Evolutionary conservation across 2,113 vertebrate species (phyloP).

Genomic region (Xiphorhynchus elegans): DNA sequence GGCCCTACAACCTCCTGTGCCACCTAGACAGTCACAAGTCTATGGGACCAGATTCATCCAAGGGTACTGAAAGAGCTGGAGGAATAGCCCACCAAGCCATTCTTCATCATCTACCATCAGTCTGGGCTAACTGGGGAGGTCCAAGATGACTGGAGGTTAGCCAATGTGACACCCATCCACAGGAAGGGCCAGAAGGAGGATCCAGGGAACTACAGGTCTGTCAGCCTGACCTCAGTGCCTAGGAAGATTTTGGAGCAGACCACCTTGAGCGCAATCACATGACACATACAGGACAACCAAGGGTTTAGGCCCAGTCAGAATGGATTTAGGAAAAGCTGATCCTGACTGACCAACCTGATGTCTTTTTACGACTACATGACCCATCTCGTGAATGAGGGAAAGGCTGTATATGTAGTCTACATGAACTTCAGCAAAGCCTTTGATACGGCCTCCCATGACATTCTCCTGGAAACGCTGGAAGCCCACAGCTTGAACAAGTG

Average conservation of each 20-base stretch:
- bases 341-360: not conserved
- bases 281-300: not conserved
- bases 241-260: not conserved
- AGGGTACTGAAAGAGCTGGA: not conserved
- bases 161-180: not conserved
- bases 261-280: not conserved
- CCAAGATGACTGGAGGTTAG: not conserved
- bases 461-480: not conserved
- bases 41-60: not conserved
- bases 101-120: not conserved
- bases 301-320: not conserved
- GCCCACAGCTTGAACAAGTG: not conserved
- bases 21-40: not conserved
- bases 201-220: not conserved
- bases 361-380: not conserved
- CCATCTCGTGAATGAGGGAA: not conserved
- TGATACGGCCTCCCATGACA: not conserved
- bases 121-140: not conserved
- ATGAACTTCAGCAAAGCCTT: not conserved
- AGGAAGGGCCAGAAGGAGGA: not conserved
- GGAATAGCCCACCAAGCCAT: not conserved
- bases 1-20: not conserved
- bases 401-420: not conserved
- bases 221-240: not conserved
- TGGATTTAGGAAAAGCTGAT: not conserved